These are phyloP conservation scores for Maniola hyperantus DNA, from an alignment of 2,888 invertebrate genomes.

Conservation along the genomic window DNA sequence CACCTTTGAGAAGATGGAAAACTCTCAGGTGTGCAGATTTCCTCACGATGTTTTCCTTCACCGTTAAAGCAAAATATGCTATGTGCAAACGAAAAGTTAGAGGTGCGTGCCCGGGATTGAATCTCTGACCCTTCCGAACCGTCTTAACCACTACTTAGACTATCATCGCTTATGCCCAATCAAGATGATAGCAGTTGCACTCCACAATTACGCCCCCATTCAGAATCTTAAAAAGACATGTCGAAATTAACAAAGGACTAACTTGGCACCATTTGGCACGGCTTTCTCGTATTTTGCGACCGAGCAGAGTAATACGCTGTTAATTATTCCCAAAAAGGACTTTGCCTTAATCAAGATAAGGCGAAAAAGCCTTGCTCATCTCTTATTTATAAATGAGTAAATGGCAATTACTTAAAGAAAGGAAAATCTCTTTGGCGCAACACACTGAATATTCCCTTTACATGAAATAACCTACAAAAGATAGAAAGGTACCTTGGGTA, in stretches of 20 bases:
- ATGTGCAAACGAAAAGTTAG: no score
- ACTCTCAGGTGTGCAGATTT: no score
- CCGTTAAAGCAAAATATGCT: no score
- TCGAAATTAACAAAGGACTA: conserved; percentile 6
- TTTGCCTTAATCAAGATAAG: conserved; percentile 11
- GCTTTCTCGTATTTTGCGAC: not conserved
- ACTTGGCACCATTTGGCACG: conserved; percentile 17
- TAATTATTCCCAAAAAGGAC: conserved; percentile 12
- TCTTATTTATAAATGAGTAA: conserved; percentile 7
- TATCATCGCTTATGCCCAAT: no score
- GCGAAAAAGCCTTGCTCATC: not conserved
- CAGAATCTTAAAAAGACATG: conserved; percentile 25
- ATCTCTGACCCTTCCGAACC: no score
- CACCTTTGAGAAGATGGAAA: no score
- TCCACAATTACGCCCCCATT: no score
- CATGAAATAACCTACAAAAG: not conserved
- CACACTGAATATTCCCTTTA: not conserved
- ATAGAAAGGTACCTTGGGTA: not conserved
- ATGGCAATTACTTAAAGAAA: conserved; percentile 2
- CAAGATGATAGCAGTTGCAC: not conserved
- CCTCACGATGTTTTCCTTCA: no score
- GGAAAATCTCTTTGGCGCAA: not conserved
- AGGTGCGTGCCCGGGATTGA: no score
- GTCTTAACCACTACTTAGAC: no score
- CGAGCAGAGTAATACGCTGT: not conserved